Conservation (phyloP, 2,888 invertebrate genomes). For the Tupiocoris notatus region DNA sequence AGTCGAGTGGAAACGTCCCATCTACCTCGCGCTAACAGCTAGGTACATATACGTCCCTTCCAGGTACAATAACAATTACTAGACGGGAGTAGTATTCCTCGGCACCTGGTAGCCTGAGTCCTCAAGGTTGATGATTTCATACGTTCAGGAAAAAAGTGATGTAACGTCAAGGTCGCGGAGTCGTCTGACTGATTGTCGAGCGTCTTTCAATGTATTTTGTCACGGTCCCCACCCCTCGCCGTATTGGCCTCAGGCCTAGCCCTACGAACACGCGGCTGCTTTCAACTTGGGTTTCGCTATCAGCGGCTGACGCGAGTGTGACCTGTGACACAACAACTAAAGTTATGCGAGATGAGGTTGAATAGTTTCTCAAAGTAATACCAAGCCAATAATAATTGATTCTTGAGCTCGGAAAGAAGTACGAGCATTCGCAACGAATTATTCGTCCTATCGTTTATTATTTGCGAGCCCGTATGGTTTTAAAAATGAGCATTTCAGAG, state of each 20-base stretch:
- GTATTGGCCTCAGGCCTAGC: not conserved
- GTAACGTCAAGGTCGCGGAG: conserved; percentile 36
- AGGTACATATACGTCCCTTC: not conserved
- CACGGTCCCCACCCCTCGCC: no score
- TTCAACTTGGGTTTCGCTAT: conserved; percentile 30
- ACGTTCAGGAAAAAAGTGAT: conserved; percentile 39
- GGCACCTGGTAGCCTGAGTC: not conserved
- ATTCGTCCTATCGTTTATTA: no score
- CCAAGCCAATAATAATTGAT: no score
- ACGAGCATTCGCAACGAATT: no score
- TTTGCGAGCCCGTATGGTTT: no score
- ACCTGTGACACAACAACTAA: conserved; percentile 28
- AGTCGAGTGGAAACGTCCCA: conserved; percentile 30
- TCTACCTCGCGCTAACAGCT: not conserved
- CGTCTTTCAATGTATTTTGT: conserved; percentile 8
- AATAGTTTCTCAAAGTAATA: no score
- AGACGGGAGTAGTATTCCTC: not conserved
- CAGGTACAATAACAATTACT: not conserved
- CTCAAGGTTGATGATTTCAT: conserved; percentile 38
- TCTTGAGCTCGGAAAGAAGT: no score
- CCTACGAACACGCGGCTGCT: not conserved
- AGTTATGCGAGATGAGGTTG: no score
- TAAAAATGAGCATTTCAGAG: no score
- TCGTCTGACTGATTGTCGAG: conserved; percentile 5
- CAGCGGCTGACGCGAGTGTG: conserved; percentile 10